Conservation (phyloP, 2,888 invertebrate species). For the Rhogogaster chlorosoma region DNA sequence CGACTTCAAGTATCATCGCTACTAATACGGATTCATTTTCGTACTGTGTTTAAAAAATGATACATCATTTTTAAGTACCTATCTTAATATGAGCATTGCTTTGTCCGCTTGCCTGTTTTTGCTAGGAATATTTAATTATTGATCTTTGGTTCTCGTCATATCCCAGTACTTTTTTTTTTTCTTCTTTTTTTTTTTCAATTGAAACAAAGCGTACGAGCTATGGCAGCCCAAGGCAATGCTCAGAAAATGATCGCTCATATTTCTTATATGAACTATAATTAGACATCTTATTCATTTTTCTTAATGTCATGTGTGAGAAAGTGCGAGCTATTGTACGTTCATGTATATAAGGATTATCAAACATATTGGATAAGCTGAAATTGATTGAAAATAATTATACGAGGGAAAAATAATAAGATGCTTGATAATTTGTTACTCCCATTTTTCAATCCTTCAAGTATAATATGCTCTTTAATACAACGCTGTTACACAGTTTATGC, state of each 20-base stretch:
- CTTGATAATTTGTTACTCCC: conserved; percentile 3
- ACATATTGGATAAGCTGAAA: conserved; percentile 28
- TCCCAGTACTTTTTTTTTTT: neutral
- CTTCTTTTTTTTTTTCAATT: neutral
- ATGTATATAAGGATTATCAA: conserved; percentile 47
- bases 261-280: conserved; percentile 12
- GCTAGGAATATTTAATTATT: neutral
- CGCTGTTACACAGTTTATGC: neutral
- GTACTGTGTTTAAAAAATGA: conserved; percentile 12
- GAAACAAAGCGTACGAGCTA: neutral
- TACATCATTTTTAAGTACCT: conserved; percentile 17
- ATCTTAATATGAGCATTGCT: conserved; percentile 28
- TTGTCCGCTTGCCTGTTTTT: neutral
- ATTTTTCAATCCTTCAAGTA: conserved; percentile 6
- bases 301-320: conserved; percentile 40
- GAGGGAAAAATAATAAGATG: conserved; percentile 35
- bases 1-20: conserved; percentile 27
- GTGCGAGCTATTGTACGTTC: conserved; percentile 46
- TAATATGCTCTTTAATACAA: neutral
- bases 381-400: conserved; percentile 49
- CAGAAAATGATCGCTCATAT: conserved; percentile 18
- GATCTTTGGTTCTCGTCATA: neutral
- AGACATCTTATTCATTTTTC: neutral
- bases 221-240: conserved; percentile 17
- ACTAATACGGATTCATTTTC: conserved; percentile 34